Conservation (phyloP, 2,113 vertebrate genomes). For the Peromyscus polionotus region DNA sequence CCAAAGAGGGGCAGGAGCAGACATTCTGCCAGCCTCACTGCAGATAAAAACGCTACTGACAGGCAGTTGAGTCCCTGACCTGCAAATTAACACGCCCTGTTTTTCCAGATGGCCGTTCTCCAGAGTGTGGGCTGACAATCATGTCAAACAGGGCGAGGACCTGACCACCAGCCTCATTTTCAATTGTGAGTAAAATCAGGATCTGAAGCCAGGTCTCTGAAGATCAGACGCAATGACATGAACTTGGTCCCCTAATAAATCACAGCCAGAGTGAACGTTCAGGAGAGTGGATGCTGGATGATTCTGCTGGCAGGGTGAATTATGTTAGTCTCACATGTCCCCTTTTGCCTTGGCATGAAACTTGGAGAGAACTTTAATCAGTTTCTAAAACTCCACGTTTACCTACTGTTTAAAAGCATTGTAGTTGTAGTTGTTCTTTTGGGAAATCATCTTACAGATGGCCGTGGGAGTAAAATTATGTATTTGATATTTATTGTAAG, state of each 20-base stretch:
- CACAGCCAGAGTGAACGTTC: constrained; percentile 67
- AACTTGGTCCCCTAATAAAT: constrained; percentile 82
- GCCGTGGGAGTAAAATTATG: not conserved
- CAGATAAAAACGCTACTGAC: constrained; percentile 55
- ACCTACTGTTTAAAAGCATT: constrained; percentile 60
- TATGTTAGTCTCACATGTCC: constrained; percentile 37
- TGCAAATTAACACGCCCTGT: constrained; percentile 52
- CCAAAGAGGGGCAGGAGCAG: constrained; percentile 33
- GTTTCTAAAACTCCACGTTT: constrained; percentile 45
- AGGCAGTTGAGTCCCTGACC: constrained; percentile 59
- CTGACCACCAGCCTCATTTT: constrained; percentile 77
- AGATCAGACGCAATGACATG: constrained; percentile 73
- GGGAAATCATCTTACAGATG: constrained; percentile 58
- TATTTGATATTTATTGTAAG: constrained; percentile 53
- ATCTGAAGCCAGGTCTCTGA: constrained; percentile 80
- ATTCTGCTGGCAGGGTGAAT: constrained; percentile 66
- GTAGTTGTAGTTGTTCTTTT: constrained; percentile 50
- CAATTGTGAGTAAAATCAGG: constrained; percentile 76
- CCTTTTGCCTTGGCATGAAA: constrained; percentile 62
- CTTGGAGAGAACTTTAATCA: constrained; percentile 73
- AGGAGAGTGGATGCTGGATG: constrained; percentile 26
- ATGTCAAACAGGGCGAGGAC: constrained; percentile 52
- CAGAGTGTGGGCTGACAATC: constrained; percentile 65
- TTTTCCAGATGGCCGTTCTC: constrained; percentile 55
- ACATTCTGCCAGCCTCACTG: constrained; percentile 3